A percentile compares a stretch with the other conserved stretches of the same genome.
phyloP scores from a whole-genome alignment of 30 jellyfish, hydroid and myxozoan genomes.

The Aurelia sp. region DNA sequence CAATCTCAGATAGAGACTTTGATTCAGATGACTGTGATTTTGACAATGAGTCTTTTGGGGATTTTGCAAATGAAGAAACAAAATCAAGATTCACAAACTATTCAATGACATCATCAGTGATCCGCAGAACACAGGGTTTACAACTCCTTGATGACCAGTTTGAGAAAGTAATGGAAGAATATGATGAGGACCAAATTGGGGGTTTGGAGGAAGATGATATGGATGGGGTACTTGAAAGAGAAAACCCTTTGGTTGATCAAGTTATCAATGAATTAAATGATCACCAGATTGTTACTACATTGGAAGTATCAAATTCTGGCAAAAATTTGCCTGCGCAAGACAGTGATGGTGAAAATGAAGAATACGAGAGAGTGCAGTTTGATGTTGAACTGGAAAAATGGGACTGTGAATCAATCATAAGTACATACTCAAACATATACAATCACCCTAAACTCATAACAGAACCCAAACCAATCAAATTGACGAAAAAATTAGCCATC shows the following conservation, averaged over 20 bases:
- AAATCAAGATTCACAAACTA: conserved; percentile 86
- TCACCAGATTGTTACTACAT: neutral
- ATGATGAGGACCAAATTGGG: conserved; percentile 94
- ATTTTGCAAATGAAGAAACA: conserved; percentile 75
- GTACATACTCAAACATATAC: conserved; percentile 90
- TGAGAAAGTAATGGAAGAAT: conserved; percentile 91
- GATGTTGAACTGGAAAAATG: conserved; percentile 75
- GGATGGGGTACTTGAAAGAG: conserved; percentile 30
- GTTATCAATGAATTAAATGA: conserved; percentile 77
- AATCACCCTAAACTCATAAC: conserved; percentile 87
- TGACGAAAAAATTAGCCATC: conserved; percentile 72
- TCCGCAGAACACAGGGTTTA: conserved; percentile 86
- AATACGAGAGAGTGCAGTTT: conserved; percentile 45
- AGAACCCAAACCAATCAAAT: conserved; percentile 70
- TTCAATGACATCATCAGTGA: conserved; percentile 98
- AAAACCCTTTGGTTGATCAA: conserved; percentile 56
- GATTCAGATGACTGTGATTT: conserved; percentile 73
- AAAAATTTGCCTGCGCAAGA: conserved; percentile 15
- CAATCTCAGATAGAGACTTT: conserved; percentile 29
- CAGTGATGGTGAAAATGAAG: conserved; percentile 52
- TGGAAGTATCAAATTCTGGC: conserved; percentile 16
- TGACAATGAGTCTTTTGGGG: conserved; percentile 61
- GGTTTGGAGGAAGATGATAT: conserved; percentile 82
- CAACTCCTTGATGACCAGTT: conserved; percentile 77
- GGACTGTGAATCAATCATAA: conserved; percentile 96